These are phyloP conservation scores for Aquatica leii DNA, from an alignment of 2,888 invertebrate species.

Conservation along the genomic window DNA sequence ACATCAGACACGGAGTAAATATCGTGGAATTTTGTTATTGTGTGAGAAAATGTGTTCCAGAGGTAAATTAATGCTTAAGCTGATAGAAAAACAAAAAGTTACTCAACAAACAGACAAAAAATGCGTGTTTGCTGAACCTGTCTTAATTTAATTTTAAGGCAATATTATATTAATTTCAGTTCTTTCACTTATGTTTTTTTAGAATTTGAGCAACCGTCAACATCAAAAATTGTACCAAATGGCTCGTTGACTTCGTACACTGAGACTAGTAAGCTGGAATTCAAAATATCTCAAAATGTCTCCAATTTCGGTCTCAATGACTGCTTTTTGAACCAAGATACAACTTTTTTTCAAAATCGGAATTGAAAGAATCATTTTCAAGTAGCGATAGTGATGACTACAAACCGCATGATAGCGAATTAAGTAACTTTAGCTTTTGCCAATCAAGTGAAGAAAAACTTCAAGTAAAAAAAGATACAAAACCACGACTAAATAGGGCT, in stretches of 20 bases:
- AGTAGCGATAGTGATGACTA: constrained; percentile 2
- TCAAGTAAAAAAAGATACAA: neutral
- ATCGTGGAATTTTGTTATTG: too few species aligned
- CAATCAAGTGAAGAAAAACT: neutral
- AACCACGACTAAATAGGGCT: neutral
- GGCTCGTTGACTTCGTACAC: neutral
- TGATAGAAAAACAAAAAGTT: too few species aligned
- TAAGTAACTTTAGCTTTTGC: neutral
- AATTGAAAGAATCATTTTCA: neutral
- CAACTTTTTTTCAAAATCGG: neutral
- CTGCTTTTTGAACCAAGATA: too few species aligned
- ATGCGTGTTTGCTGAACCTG: too few species aligned
- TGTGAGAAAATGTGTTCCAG: too few species aligned
- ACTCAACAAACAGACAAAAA: too few species aligned
- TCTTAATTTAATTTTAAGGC: too few species aligned
- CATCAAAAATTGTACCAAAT: neutral
- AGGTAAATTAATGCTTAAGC: too few species aligned
- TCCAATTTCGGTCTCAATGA: too few species aligned
- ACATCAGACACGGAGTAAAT: too few species aligned
- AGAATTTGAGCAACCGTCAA: constrained; percentile 1
- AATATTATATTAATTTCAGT: too few species aligned
- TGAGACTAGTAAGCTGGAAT: neutral
- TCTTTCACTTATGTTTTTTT: neutral
- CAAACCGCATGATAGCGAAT: neutral
- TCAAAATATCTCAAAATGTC: too few species aligned